Conservation (phyloP, 2,888 invertebrate genomes). For the Eilema griseolum region DNA sequence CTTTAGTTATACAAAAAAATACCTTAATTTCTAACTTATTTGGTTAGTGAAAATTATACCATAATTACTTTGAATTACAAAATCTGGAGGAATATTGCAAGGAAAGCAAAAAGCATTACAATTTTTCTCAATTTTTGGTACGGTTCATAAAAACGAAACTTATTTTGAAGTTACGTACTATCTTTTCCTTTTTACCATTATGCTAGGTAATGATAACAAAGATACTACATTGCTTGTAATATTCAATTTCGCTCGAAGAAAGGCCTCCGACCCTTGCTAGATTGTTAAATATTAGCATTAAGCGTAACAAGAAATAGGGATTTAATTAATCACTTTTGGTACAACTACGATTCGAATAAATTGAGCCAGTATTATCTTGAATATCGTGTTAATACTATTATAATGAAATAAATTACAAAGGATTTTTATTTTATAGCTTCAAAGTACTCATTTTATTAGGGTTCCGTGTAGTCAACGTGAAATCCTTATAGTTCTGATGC, state of each 20-base stretch:
- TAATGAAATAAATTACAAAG: neutral
- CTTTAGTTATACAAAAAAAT: too few species aligned
- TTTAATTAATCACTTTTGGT: slow-evolving; percentile 6
- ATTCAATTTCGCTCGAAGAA: slow-evolving; percentile 40
- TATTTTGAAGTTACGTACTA: slow-evolving; percentile 30
- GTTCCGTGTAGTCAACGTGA: neutral
- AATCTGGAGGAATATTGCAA: neutral
- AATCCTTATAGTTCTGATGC: neutral
- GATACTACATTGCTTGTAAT: slow-evolving; percentile 40
- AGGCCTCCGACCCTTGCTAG: slow-evolving; percentile 20
- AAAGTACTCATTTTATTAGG: neutral
- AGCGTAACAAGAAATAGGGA: neutral
- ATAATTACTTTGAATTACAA: neutral
- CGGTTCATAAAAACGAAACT: slow-evolving; percentile 39
- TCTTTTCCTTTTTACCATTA: slow-evolving; percentile 33
- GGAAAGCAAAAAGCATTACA: neutral
- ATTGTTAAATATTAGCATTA: slow-evolving; percentile 14
- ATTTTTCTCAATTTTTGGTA: slow-evolving; percentile 20
- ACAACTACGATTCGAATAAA: slow-evolving; percentile 1
- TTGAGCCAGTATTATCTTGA: neutral
- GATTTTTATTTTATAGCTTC: neutral
- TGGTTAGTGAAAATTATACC: neutral
- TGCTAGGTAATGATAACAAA: slow-evolving; percentile 38
- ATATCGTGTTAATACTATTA: neutral
- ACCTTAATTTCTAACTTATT: too few species aligned